phyloP scores from a whole-genome alignment of 2,797 vertebrate species.

The Salarias fasciatus region DNA sequence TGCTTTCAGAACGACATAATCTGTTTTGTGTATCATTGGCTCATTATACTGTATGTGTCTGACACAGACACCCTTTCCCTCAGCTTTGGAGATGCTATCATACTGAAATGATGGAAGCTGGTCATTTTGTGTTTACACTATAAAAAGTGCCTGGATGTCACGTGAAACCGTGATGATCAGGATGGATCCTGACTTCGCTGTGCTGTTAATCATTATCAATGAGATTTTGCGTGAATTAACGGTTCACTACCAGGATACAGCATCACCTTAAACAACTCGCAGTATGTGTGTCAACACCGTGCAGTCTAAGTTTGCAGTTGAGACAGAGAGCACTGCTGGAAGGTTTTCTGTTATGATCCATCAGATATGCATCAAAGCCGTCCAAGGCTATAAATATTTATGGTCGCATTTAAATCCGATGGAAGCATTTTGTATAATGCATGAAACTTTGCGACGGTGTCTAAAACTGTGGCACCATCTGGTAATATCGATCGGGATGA shows the following conservation, averaged over 20 bases:
- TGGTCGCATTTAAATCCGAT: neutral
- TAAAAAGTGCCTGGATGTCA: too few species aligned
- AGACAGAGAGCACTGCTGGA: neutral
- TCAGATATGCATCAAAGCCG: neutral
- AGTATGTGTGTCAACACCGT: neutral
- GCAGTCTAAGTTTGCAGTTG: neutral
- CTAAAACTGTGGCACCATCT: neutral
- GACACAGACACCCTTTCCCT: too few species aligned
- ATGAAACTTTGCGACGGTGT: neutral
- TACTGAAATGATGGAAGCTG: too few species aligned
- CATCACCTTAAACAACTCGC: too few species aligned
- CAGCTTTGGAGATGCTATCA: too few species aligned
- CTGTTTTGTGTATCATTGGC: constrained; percentile 9
- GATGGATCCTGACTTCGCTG: too few species aligned
- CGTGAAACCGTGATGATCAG: too few species aligned
- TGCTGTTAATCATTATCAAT: too few species aligned
- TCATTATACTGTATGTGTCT: too few species aligned
- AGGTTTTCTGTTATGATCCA: neutral
- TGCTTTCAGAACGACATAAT: constrained; percentile 5
- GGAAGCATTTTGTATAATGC: neutral
- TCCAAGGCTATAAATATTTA: neutral
- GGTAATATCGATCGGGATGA: constrained; percentile 1
- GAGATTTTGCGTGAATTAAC: neutral
- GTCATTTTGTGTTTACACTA: too few species aligned
- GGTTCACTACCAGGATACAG: too few species aligned